Evolutionary conservation across 2,888 invertebrate genomes (phyloP).

Genomic region (Zygothrica quintamaculata): DNA sequence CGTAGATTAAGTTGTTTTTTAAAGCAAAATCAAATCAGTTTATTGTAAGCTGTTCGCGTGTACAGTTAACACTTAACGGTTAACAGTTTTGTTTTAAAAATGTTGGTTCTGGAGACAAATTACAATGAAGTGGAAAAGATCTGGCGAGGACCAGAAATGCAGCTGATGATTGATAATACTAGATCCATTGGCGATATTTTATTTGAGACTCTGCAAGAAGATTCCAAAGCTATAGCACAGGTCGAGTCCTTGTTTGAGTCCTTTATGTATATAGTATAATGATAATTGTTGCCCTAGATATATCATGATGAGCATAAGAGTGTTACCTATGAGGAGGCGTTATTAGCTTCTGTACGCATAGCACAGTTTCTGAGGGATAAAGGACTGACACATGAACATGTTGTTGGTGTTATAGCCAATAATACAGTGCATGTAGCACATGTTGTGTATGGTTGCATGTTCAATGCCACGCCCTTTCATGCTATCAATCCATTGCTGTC

Average conservation of each 20-base stretch:
- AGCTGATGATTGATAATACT: not conserved
- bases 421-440: conserved; percentile 55
- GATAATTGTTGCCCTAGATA: conserved; percentile 49
- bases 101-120: conserved; percentile 34
- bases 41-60: not conserved
- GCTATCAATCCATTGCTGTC: conserved; percentile 56
- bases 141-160: conserved; percentile 28
- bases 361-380: conserved; percentile 44
- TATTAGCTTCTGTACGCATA: conserved; percentile 39
- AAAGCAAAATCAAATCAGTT: conserved; percentile 16
- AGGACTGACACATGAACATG: conserved; percentile 53
- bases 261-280: not conserved
- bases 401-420: conserved; percentile 61
- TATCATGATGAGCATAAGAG: conserved; percentile 38
- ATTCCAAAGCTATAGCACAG: conserved; percentile 28
- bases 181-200: conserved; percentile 40
- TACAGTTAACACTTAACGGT: too few relatives aligned
- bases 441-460: conserved; percentile 50
- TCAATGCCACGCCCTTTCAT: conserved; percentile 63
- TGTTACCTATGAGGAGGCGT: conserved; percentile 49
- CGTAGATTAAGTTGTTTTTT: too few relatives aligned
- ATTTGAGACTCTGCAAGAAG: conserved; percentile 28
- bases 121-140: conserved; percentile 22
- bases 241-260: conserved; percentile 15
- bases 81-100: conserved; percentile 3